Evolutionary conservation across 92 coral and sea anemone species (phyloP).

Genomic region (Epizoanthus rinbou): DNA sequence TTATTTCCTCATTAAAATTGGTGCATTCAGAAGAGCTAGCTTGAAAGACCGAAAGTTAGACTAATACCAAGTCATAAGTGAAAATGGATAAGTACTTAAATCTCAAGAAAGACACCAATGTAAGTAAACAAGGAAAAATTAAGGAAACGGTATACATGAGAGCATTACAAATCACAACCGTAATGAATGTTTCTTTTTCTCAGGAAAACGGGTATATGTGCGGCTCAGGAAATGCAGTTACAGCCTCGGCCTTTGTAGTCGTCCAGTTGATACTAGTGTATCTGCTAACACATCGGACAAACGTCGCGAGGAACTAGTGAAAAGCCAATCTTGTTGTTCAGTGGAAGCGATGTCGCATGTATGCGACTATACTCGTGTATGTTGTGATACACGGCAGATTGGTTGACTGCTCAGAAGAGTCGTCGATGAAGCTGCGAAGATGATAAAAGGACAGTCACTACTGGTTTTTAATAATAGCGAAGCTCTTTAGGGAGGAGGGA

Average conservation of each 20-base stretch:
- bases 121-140: background rate
- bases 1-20: no score
- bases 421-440: no score
- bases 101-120: background rate
- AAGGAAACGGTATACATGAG: background rate
- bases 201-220: slow-evolving; percentile 37
- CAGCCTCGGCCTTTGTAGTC: slow-evolving; percentile 24
- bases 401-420: no score
- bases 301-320: background rate
- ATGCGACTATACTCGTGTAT: background rate
- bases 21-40: no score
- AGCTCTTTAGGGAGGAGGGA: no score
- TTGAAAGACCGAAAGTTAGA: no score
- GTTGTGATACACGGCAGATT: no score
- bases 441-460: no score
- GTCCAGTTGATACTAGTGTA: background rate
- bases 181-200: background rate
- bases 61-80: no score
- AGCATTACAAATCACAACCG: background rate
- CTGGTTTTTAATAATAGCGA: no score
- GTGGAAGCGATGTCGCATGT: background rate
- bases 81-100: background rate
- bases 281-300: background rate
- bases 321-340: background rate
- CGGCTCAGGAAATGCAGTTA: slow-evolving; percentile 12